Base-by-base conservation (phyloP, 1,140 invertebrate species). In the Globodera ellingtonae region DNA sequence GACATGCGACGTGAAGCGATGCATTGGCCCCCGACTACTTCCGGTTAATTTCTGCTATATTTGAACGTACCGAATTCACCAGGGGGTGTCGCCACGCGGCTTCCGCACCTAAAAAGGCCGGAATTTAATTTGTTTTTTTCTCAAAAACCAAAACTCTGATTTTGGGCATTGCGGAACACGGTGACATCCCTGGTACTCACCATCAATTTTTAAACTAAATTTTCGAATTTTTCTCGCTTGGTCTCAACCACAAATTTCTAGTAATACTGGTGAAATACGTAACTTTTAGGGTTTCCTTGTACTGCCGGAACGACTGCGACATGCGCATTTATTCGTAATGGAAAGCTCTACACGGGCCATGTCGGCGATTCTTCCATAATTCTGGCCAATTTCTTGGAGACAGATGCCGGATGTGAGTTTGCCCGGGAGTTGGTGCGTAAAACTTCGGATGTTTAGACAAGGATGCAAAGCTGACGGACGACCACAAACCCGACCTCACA, bases 311-410 rank as follows among this genome's bases (percentile, higher is more conserved):
- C 81, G 6, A 82, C 81, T 70, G 81, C 81, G 3, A 82, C 62
- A 7, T 65, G 52, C 10, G 74, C 75, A 10, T 77, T 82, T 72
- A 80, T 82, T 59, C 81, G 81, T 4, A 73, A 83, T 56, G 81
- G 82, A 4, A 82, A 82, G 21, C 47, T 82, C 21, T 82, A 84
- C 56, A 76, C 75, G n/a, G 81, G 81, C n/a, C 81, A 82, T 65
- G 81, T 82, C 4, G 81, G 81, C 18, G 81, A 82, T 50, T 82
- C 81, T 47, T 69, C 81, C 6, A 82, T 82, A 35, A 56, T 84
- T 18, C 62, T 82, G 52, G 73, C 47, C 21, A 80, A 80, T 70
- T 80, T 80, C 67, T 10, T 35, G 9, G 79, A 80, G 47, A 48
- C 50, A 4, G 59, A 65, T 18, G 65, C 74, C 70, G 78, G 69